Evolutionary conservation across 2,113 vertebrate species (phyloP).

Genomic region (Sinocyclocheilus rhinocerous): DNA sequence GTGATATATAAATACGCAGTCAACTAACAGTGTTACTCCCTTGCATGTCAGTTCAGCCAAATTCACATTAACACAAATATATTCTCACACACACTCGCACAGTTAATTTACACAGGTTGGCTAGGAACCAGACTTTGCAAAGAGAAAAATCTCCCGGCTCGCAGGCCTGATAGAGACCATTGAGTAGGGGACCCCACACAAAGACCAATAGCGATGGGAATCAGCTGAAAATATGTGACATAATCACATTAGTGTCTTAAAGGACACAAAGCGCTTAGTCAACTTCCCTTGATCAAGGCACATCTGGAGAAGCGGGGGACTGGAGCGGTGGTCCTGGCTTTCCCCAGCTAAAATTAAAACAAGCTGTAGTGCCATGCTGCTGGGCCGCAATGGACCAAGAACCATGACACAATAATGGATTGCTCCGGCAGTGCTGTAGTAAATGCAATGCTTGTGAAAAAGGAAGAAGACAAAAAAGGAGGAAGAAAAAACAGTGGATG

Average conservation of each 20-base stretch:
- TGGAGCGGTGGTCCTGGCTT: slow-evolving; percentile 69
- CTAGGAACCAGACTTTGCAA: slow-evolving; percentile 74
- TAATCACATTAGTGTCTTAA: slow-evolving; percentile 78
- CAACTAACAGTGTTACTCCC: background rate
- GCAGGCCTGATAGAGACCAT: slow-evolving; percentile 67
- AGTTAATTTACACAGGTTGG: slow-evolving; percentile 72
- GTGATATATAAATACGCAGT: background rate
- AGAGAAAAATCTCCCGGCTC: slow-evolving; percentile 75
- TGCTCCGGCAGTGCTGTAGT: slow-evolving; percentile 68
- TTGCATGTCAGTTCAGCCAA: slow-evolving; percentile 22
- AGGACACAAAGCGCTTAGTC: slow-evolving; percentile 78
- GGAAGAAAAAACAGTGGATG: slow-evolving; percentile 60
- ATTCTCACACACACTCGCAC: slow-evolving; percentile 46
- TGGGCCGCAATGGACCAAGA: slow-evolving; percentile 71
- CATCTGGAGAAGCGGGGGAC: slow-evolving; percentile 69
- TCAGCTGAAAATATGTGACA: slow-evolving; percentile 77
- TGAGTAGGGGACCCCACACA: slow-evolving; percentile 73
- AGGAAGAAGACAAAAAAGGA: slow-evolving; percentile 54
- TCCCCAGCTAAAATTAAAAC: slow-evolving; percentile 76
- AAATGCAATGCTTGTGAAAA: slow-evolving; percentile 67
- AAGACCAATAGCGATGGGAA: slow-evolving; percentile 76
- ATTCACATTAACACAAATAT: slow-evolving; percentile 31
- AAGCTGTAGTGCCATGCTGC: slow-evolving; percentile 75
- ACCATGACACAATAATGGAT: slow-evolving; percentile 79
- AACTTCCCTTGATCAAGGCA: slow-evolving; percentile 75